phyloP scores from a whole-genome alignment of 1,140 invertebrate species.

The Zaprionus inermis region DNA sequence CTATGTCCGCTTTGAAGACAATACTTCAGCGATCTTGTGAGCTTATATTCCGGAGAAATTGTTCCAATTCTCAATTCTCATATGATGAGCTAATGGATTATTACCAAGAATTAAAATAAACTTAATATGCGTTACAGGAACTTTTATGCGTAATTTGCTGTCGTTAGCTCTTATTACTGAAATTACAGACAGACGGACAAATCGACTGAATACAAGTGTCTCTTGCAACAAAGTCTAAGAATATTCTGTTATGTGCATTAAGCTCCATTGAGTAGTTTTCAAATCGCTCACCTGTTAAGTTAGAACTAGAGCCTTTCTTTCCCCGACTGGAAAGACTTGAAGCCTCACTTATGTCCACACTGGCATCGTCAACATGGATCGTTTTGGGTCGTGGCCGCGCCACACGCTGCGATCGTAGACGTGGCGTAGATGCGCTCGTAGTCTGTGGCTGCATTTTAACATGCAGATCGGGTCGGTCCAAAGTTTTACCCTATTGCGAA shows the following conservation, averaged over 20 bases:
- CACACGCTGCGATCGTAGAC: constrained; percentile 86
- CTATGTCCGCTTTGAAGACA: background rate
- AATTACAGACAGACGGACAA: background rate
- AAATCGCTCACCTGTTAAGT: constrained; percentile 89
- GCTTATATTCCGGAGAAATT: no score
- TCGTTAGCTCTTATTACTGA: background rate
- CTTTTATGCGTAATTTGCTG: background rate
- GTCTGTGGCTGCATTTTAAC: constrained; percentile 83
- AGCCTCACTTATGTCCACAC: constrained; percentile 90
- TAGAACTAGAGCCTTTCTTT: constrained; percentile 92
- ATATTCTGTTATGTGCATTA: background rate
- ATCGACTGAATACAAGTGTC: background rate
- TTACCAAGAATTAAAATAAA: background rate
- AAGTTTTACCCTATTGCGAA: constrained; percentile 87
- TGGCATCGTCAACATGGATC: constrained; percentile 92
- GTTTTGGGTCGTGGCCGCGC: constrained; percentile 92
- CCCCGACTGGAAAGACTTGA: constrained; percentile 89
- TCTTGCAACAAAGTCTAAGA: background rate
- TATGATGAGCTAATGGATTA: no score
- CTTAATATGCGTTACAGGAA: background rate
- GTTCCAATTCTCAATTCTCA: no score
- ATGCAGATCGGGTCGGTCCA: constrained; percentile 89
- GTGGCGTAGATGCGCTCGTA: constrained; percentile 84
- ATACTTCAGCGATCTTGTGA: no score
- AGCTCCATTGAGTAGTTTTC: background rate